These are phyloP conservation scores for Parapristionchus giblindavisi DNA, from an alignment of 2,888 invertebrate genomes.

Conservation along the genomic window DNA sequence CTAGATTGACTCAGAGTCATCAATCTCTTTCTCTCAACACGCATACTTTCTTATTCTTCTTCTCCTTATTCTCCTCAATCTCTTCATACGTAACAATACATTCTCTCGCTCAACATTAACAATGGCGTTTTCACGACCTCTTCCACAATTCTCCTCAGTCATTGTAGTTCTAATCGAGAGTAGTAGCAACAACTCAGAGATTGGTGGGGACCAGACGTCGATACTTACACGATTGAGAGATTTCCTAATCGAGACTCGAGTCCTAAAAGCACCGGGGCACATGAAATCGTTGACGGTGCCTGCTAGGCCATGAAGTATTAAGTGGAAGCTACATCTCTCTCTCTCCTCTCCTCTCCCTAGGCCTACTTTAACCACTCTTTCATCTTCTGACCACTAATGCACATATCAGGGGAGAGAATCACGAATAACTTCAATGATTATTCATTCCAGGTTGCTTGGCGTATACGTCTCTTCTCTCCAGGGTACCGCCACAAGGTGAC, in stretches of 20 bases:
- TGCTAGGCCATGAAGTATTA: slow-evolving; percentile 37
- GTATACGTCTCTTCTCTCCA: slow-evolving; percentile 53
- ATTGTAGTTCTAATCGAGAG: too few relatives aligned
- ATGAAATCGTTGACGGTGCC: slow-evolving; percentile 18
- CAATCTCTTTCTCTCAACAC: too few relatives aligned
- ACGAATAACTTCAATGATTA: neutral
- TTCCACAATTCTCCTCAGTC: too few relatives aligned
- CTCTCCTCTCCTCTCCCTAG: slow-evolving; percentile 25
- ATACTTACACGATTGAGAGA: neutral
- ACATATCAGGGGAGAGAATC: neutral
- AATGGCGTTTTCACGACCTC: too few relatives aligned
- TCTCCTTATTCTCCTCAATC: too few relatives aligned
- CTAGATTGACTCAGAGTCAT: too few relatives aligned
- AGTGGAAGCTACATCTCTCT: too few relatives aligned
- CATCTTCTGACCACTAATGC: slow-evolving; percentile 23
- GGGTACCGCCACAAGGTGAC: slow-evolving; percentile 51
- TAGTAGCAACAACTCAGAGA: neutral
- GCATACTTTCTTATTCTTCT: too few relatives aligned
- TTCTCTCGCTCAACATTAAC: too few relatives aligned
- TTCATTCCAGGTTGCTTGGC: slow-evolving; percentile 51
- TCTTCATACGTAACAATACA: too few relatives aligned
- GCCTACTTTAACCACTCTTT: too few relatives aligned
- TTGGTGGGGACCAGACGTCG: too few relatives aligned
- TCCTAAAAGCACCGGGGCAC: neutral
- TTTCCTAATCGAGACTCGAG: neutral